Evolutionary conservation across 2,888 invertebrate genomes (phyloP).

Genomic region (Pachycephus smyrnensis): DNA sequence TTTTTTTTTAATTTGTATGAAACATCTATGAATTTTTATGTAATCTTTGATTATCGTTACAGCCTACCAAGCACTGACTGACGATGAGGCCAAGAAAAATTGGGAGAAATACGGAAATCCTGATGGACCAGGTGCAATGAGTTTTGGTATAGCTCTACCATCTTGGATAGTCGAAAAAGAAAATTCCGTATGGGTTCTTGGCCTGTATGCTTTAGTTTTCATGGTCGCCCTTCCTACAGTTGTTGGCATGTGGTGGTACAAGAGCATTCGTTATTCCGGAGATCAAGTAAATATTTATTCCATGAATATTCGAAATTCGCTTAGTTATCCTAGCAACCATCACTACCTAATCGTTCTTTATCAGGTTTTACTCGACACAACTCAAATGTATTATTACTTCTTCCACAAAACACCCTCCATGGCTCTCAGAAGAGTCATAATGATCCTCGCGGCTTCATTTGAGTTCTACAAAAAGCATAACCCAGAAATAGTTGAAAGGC

Average conservation of each 20-base stretch:
- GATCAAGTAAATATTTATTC: conserved; percentile 76
- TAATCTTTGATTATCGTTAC: conserved; percentile 25
- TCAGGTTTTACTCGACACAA: conserved; percentile 93
- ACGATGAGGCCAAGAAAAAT: conserved; percentile 96
- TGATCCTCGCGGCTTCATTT: conserved; percentile 96
- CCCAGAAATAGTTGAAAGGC: conserved; percentile 91
- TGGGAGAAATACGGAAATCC: conserved; percentile 99
- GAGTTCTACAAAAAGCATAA: conserved; percentile 97
- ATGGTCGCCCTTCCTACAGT: conserved; percentile 95
- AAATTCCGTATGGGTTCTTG: conserved; percentile 97
- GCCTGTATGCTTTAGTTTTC: conserved; percentile 94
- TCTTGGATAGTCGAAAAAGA: conserved; percentile 99
- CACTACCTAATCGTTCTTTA: not conserved
- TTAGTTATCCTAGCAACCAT: not conserved
- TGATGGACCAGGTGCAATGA: conserved; percentile 99
- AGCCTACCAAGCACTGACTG: conserved; percentile 88
- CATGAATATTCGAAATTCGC: conserved; percentile 7
- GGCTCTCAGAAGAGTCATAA: conserved; percentile 93
- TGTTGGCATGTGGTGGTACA: conserved; percentile 99
- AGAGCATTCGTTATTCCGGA: conserved; percentile 95
- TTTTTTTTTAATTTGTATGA: conserved; percentile 9
- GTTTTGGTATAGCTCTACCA: conserved; percentile 98
- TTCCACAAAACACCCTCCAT: conserved; percentile 96
- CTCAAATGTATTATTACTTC: conserved; percentile 95
- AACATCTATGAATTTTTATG: conserved; percentile 8